phyloP scores from a whole-genome alignment of 2,888 invertebrate genomes.

The Trichopoda pennipes region DNA sequence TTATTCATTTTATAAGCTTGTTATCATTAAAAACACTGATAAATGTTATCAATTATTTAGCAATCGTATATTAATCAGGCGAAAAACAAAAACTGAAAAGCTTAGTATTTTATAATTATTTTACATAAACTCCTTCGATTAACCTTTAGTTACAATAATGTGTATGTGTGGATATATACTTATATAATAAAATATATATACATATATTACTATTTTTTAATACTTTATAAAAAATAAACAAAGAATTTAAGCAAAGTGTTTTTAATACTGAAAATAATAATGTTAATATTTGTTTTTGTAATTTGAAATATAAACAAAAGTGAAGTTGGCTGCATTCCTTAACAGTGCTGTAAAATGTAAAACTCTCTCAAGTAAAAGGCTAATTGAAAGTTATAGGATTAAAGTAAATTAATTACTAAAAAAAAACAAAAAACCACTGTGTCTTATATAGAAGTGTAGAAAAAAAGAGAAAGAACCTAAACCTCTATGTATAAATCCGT shows the following conservation, averaged over 20 bases:
- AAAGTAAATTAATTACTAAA: no score
- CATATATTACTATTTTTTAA: no score
- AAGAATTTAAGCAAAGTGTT: not conserved
- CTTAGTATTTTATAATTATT: not conserved
- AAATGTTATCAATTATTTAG: constrained; percentile 12
- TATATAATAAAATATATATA: no score
- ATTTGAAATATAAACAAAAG: constrained; percentile 28
- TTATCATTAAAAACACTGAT: constrained; percentile 39
- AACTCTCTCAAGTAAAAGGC: not conserved
- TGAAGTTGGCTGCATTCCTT: constrained; percentile 36
- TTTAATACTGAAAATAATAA: not conserved
- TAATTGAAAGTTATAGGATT: no score
- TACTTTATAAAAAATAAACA: not conserved
- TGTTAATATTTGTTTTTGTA: not conserved
- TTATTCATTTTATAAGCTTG: constrained; percentile 19
- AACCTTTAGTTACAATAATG: not conserved
- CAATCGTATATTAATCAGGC: not conserved
- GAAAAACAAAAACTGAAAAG: not conserved
- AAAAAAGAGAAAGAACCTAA: no score
- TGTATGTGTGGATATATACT: no score
- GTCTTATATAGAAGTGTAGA: no score
- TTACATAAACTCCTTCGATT: not conserved
- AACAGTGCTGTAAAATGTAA: constrained; percentile 18
- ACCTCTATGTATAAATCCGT: no score
- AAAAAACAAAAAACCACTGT: no score